Evolutionary conservation across 1,140 invertebrate genomes (phyloP).

Genomic region (Lepidostoma basale): DNA sequence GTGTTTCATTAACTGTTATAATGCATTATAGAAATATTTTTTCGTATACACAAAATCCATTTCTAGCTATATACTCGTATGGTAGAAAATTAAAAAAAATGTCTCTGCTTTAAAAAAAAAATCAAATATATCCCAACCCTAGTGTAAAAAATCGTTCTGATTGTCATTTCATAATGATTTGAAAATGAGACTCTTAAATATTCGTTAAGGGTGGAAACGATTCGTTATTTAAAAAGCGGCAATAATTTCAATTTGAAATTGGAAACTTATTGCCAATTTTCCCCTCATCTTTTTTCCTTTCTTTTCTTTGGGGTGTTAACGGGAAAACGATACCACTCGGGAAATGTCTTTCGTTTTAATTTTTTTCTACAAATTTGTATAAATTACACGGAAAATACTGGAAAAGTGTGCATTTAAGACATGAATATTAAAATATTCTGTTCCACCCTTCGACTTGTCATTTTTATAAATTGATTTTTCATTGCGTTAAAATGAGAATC

Average conservation of each 20-base stretch:
- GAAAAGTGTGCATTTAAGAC: conserved; percentile 39
- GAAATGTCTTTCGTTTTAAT: conserved; percentile 35
- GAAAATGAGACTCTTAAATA: no score
- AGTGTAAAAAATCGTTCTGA: no score
- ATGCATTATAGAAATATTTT: no score
- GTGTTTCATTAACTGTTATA: no score
- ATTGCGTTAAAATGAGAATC: neutral
- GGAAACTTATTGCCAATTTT: conserved; percentile 7
- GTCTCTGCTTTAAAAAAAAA: no score
- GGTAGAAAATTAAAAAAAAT: no score
- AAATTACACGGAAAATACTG: conserved; percentile 40
- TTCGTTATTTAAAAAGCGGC: no score
- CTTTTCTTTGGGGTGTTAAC: conserved; percentile 26
- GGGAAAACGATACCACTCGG: conserved; percentile 36
- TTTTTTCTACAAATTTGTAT: conserved; percentile 42
- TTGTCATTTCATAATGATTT: no score
- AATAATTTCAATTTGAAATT: neutral
- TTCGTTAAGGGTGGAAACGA: no score
- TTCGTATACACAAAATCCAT: no score
- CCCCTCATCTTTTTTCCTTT: conserved; percentile 6
- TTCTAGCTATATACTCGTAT: no score
- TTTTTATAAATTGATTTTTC: conserved; percentile 4
- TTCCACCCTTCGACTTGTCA: neutral
- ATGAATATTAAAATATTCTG: conserved; percentile 13
- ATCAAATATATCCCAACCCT: no score